Percentiles rank a stretch among this genome's conserved stretches.
phyloP scores from a whole-genome alignment of 2,113 vertebrate species.

The Fulica atra region DNA sequence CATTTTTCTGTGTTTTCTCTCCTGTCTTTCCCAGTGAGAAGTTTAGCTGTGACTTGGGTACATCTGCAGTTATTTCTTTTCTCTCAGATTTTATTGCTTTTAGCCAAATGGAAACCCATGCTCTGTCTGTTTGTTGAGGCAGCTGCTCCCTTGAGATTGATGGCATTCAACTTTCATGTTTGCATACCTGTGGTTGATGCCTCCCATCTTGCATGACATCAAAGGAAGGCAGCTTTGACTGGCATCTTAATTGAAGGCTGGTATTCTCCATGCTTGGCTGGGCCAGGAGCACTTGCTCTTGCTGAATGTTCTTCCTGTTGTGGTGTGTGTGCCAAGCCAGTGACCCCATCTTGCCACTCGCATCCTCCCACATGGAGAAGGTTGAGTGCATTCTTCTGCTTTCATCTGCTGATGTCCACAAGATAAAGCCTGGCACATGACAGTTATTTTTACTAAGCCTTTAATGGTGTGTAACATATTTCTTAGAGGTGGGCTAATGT shows the following conservation, averaged over 20 bases:
- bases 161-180: background rate
- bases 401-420: background rate
- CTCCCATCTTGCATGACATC: conserved; percentile 31
- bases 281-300: background rate
- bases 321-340: rapidly evolving
- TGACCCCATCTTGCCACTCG: background rate
- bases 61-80: background rate
- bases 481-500: background rate
- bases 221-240: background rate
- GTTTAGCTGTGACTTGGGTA: background rate
- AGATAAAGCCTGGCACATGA: background rate
- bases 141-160: conserved; percentile 13
- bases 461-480: background rate
- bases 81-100: background rate
- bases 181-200: conserved; percentile 42
- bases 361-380: background rate
- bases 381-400: background rate
- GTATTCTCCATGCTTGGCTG: background rate
- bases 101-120: background rate
- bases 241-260: background rate
- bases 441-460: background rate
- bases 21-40: background rate
- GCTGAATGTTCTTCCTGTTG: background rate
- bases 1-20: background rate
- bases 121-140: background rate